Evolutionary conservation across 1,140 invertebrate species (phyloP), one percentile per base, ranked within the genome.

Genomic region (Pseudomyrmex dendroicus): DNA sequence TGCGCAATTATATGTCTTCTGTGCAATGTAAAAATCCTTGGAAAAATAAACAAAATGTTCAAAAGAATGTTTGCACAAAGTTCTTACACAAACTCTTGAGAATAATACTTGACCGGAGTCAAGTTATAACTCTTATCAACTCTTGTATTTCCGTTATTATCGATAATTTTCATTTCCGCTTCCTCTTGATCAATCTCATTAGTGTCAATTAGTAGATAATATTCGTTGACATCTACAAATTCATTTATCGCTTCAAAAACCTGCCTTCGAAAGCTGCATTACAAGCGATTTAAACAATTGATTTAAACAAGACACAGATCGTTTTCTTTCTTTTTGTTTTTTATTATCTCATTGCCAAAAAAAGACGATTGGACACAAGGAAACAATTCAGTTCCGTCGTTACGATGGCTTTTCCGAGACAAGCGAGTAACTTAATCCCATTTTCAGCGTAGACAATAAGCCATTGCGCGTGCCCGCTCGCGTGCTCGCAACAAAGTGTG

Each of bases 381-480:
- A 86, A 78, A 82, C 44, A 66, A 44, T 68, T 76, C 63, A 25
- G 73, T 84, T 84, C 72, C 70, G 70, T 74, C 85, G 62, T 86
- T 86, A 74, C 52, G 56, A 54, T 13, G 25, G 48, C 67, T 70
- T 62, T 76, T 62, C 68, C 44, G 66, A 72, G 76, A 59, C 66
- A 73, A 86, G 77, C 57, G 84, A 89, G 89, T 88, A 90, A 90
- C 82, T 90, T 82, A 88, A 90, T 89, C 88, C 88, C 63, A 86
- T 88, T 90, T 90, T 83, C 82, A 84, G 44, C 66, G 70, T 61
- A 89, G 88, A 89, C 84, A 90, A 89, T 88, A 90, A 90, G 86
- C 59, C 87, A 82, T 46, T 68, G 35, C 22, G 25, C 54, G 68
- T 25, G 73, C 72, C 44, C 22, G 70, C 22, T 13, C 44, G 20